Evolutionary conservation across 2,797 vertebrate species (phyloP).

Genomic region (Pantherophis vulpinus): DNA sequence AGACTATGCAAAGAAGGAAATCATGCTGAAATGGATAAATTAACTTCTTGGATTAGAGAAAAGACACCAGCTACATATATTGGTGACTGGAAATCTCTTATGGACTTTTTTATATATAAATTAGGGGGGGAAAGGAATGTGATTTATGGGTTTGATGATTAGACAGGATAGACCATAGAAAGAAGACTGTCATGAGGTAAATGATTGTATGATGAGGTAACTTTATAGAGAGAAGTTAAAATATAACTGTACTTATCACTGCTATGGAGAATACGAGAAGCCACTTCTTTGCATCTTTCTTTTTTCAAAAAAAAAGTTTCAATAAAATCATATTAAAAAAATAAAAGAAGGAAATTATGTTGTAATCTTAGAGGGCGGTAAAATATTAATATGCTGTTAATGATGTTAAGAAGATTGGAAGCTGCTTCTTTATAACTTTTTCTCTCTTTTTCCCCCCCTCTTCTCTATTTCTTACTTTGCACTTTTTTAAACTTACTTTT

Average conservation of each 20-base stretch:
- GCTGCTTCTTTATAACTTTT: not conserved
- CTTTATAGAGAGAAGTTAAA: not conserved
- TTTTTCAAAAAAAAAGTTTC: not conserved
- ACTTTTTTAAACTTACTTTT: not conserved
- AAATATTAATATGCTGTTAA: not conserved
- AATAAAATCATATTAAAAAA: not conserved
- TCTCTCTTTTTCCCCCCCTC: not conserved
- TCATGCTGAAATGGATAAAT: not conserved
- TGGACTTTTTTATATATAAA: not conserved
- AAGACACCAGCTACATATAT: not conserved
- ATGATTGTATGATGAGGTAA: not conserved
- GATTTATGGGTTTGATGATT: not conserved
- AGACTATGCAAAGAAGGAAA: not conserved
- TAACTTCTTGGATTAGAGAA: not conserved
- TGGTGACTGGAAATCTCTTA: not conserved
- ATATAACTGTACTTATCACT: not conserved
- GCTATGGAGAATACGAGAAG: not conserved
- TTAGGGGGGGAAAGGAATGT: fast-evolving
- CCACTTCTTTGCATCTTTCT: not conserved
- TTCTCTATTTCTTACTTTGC: not conserved
- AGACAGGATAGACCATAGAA: not conserved
- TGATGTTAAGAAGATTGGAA: not conserved
- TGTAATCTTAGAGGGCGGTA: not conserved
- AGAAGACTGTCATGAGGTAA: not conserved
- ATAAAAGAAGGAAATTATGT: not conserved